Conservation (phyloP, 2,888 invertebrate species). For the Caenorhabditis panamensis region DNA sequence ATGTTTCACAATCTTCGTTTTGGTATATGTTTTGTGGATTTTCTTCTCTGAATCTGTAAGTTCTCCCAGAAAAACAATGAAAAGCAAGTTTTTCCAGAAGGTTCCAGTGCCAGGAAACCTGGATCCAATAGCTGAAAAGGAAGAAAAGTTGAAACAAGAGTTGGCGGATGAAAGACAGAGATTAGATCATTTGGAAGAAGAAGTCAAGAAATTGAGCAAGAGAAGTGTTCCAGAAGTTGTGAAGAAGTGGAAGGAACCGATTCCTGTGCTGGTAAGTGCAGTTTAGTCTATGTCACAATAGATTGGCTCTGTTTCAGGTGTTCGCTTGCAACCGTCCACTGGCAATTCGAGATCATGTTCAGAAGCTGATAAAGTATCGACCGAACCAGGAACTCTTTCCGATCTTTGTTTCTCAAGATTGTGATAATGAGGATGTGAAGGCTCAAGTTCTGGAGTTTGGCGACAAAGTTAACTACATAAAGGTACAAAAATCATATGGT, state of each 20-base stretch:
- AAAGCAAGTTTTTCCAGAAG: neutral
- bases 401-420: conserved; percentile 97
- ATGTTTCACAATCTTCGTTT: neutral
- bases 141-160: neutral
- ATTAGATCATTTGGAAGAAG: conserved; percentile 1
- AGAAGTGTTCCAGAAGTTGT: neutral
- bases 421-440: conserved; percentile 91
- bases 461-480: conserved; percentile 82
- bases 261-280: conserved; percentile 74
- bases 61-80: neutral
- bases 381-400: conserved; percentile 92
- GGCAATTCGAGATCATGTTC: conserved; percentile 91
- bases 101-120: neutral
- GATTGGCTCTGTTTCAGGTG: conserved; percentile 84
- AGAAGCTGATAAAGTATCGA: conserved; percentile 88
- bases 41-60: neutral
- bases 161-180: neutral
- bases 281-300: too few relatives aligned
- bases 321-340: conserved; percentile 93
- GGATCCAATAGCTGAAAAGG: neutral
- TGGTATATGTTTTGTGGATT: neutral
- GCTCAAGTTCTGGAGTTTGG: conserved; percentile 89
- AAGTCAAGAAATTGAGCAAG: neutral
- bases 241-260: conserved; percentile 72
- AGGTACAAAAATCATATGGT: too few relatives aligned